A percentile compares a stretch with the other conserved stretches of the same genome.
phyloP scores from a whole-genome alignment of 2,113 vertebrate genomes.

The human region DNA sequence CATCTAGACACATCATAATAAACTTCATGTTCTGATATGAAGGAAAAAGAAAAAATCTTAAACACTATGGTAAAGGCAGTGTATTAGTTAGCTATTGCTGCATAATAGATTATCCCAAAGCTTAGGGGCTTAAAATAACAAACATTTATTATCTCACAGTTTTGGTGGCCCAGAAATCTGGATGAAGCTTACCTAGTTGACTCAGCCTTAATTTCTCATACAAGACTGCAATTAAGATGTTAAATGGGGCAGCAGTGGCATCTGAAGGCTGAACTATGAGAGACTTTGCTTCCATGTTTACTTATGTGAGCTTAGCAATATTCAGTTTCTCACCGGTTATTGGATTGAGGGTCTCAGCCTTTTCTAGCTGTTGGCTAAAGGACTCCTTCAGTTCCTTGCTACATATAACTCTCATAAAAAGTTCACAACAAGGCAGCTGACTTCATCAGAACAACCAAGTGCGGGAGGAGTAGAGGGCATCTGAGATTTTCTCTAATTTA shows the following conservation, averaged over 20 bases:
- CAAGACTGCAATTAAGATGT: neutral
- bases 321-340: neutral
- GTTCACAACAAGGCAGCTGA: neutral
- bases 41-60: neutral
- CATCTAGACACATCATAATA: neutral
- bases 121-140: neutral
- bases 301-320: neutral
- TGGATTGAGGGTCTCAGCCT: neutral
- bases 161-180: neutral
- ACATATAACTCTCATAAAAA: neutral
- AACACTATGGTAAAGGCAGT: neutral
- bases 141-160: neutral
- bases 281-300: neutral
- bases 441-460: neutral
- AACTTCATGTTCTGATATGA: neutral
- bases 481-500: neutral
- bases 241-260: neutral
- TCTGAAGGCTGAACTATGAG: neutral
- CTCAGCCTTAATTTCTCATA: neutral
- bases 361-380: neutral
- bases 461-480: neutral
- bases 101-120: neutral
- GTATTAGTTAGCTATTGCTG: neutral
- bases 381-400: neutral
- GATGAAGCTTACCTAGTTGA: neutral